A percentile compares a stretch with the other conserved stretches of the same genome.
Evolutionary conservation across 2,797 vertebrate genomes (phyloP).

Genomic region (Heterohyrax brucei): DNA sequence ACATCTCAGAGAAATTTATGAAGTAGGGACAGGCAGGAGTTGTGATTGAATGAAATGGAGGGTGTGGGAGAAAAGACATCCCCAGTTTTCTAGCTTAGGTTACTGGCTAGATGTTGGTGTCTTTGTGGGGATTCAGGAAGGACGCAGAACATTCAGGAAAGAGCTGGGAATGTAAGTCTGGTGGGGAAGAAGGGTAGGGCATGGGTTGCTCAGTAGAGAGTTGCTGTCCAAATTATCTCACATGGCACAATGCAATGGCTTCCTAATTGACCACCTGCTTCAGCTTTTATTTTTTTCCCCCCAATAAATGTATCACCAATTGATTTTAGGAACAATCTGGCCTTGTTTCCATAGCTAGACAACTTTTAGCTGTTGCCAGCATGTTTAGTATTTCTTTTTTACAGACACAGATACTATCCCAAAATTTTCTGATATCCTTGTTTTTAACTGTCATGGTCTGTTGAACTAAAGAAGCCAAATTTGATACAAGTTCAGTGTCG

Average conservation of each 20-base stretch:
- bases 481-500: too few species aligned
- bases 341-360: too few species aligned
- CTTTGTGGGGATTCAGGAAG: background rate
- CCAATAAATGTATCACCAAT: too few species aligned
- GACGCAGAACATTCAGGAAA: background rate
- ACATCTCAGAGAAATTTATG: background rate
- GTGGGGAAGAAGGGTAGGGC: too few species aligned
- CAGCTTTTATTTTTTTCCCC: background rate
- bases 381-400: too few species aligned
- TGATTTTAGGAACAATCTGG: too few species aligned
- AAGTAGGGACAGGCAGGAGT: background rate
- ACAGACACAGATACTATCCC: too few species aligned
- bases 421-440: too few species aligned
- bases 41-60: background rate
- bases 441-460: too few species aligned
- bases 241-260: background rate
- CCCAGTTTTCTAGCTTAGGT: background rate
- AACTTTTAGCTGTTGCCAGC: too few species aligned
- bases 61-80: background rate
- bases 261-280: background rate
- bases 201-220: background rate
- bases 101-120: background rate
- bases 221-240: background rate
- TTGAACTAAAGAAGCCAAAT: too few species aligned
- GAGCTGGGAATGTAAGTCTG: background rate